Evolutionary conservation across 2,113 vertebrate genomes (phyloP), one percentile per base, ranked within the genome.

Genomic region (Austrofundulus limnaeus): DNA sequence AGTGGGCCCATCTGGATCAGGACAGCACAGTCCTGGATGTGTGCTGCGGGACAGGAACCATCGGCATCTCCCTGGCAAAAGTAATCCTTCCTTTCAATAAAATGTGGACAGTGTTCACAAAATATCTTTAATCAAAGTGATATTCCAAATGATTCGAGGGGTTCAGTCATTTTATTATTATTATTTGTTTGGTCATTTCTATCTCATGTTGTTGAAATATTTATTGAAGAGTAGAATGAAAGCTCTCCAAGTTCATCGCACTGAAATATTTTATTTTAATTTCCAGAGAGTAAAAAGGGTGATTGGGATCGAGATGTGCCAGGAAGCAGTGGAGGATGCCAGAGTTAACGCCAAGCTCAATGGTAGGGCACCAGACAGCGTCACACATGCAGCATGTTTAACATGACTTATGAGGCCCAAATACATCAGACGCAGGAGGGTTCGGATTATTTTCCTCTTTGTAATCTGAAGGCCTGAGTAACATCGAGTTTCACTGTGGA

Each of bases 11-110:
- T 16, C 86, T 98, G 86, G 92, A 93, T 19, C 69, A 83, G 0
- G 92, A 93, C 61, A 95, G 92, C 82, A 96, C 92, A 0, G 92
- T 98, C 1, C 87, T 99, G 71, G 96, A 98, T 3, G 90, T 98
- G 9, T 99, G 97, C 78, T 99, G 97, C 7, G 96, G 97, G 15
- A 98, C 96, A 0, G 97, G 97, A 70, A 96, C 97, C 63, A 99
- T 99, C 1, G 95, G 97, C 41, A 92, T 99, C 72, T 96, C 95
- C n/a, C 80, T 99, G 67, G 97, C 96, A 2, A 95, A 92, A 92
- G 97, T 93, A 66, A 65, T 24, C 16, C 17, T 15, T 24, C 21
- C 5, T 20, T 0, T 21, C 15, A 39, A 2, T 7, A 20, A 3
- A 53, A 6, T 19, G 11, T 5, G 12, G 34, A 19, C 4, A 38